These are phyloP conservation scores for Columba guinea DNA, from an alignment of 2,797 vertebrate species.

Conservation along the genomic window DNA sequence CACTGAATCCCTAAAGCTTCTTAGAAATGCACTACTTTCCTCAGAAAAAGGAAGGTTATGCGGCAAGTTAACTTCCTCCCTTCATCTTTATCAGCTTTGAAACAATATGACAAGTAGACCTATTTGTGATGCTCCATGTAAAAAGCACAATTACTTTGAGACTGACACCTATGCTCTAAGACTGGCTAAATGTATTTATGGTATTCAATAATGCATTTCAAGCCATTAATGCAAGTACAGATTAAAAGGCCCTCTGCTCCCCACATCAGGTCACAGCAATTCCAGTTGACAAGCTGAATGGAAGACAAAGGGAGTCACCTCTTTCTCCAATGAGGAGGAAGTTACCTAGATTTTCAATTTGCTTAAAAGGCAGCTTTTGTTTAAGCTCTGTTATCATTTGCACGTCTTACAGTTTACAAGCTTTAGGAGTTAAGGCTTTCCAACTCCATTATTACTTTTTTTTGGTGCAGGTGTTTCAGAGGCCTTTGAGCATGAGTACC, in stretches of 20 bases:
- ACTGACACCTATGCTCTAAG: background rate
- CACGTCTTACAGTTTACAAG: background rate
- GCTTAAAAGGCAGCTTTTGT: background rate
- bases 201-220: background rate
- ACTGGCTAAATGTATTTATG: background rate
- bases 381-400: background rate
- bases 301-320: background rate
- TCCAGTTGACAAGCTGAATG: background rate
- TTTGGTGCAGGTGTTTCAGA: conserved; percentile 3
- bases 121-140: background rate
- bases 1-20: conserved; percentile 26
- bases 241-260: background rate
- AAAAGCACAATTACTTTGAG: background rate
- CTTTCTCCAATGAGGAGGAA: background rate
- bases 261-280: background rate
- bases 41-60: conserved; percentile 11
- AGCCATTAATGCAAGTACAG: background rate
- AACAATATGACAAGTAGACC: background rate
- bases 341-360: background rate
- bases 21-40: conserved; percentile 19
- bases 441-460: background rate
- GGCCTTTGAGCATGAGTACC: background rate
- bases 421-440: background rate
- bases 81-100: conserved; percentile 34
- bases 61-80: conserved; percentile 47